phyloP scores from a whole-genome alignment of 2,797 vertebrate genomes.

The Hippoglossus hippoglossus region DNA sequence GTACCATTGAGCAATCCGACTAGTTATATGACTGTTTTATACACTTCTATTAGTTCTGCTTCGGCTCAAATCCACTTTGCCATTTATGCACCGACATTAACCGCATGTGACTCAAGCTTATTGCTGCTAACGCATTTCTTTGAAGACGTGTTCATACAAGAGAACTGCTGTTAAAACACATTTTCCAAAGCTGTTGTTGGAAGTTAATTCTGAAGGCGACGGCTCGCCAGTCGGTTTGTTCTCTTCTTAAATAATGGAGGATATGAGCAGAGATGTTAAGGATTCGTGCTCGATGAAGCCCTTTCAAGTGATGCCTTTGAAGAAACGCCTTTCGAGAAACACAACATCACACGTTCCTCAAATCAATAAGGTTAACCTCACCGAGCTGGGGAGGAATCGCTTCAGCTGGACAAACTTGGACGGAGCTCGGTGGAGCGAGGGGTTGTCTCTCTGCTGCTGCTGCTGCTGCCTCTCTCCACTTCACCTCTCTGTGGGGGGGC shows the following conservation, averaged over 20 bases:
- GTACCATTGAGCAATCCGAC: slow-evolving; percentile 43
- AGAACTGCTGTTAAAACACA: slow-evolving; percentile 17
- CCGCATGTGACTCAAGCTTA: background rate
- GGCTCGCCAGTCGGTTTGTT: slow-evolving; percentile 18
- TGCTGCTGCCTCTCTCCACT: slow-evolving; percentile 7
- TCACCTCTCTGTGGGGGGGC: slow-evolving; percentile 39
- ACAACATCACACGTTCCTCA: slow-evolving; percentile 66
- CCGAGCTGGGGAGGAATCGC: slow-evolving; percentile 64
- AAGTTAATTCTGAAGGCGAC: slow-evolving; percentile 8
- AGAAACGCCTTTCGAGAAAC: slow-evolving; percentile 49
- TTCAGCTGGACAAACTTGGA: slow-evolving; percentile 47
- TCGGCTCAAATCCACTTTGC: slow-evolving; percentile 13
- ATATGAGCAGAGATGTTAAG: slow-evolving; percentile 42
- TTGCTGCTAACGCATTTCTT: background rate
- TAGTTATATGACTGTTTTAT: slow-evolving; percentile 28
- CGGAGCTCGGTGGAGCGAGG: slow-evolving; percentile 29
- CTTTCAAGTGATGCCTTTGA: slow-evolving; percentile 67
- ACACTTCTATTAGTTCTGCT: slow-evolving; percentile 22
- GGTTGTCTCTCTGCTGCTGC: slow-evolving; percentile 3
- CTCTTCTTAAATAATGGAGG: slow-evolving; percentile 54
- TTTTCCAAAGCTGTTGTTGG: slow-evolving; percentile 16
- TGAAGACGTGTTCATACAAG: slow-evolving; percentile 15
- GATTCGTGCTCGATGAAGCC: slow-evolving; percentile 51
- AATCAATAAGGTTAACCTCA: slow-evolving; percentile 79
- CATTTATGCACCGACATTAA: background rate